phyloP scores from a whole-genome alignment of 2,113 vertebrate species.

The Leptodactylus fuscus region DNA sequence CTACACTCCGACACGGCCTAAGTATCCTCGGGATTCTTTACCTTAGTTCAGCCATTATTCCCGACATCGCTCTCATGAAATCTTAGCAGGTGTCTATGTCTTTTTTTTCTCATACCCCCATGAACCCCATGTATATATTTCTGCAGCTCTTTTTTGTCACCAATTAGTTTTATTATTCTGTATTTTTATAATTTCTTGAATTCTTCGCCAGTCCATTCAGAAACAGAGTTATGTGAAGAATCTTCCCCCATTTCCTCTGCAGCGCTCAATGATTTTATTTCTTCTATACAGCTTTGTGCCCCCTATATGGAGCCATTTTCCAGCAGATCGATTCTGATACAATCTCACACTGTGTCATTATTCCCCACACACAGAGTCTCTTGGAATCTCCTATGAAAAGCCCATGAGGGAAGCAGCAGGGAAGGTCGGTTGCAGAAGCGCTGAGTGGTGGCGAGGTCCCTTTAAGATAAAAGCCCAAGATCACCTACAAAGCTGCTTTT shows the following conservation, averaged over 20 bases:
- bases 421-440: neutral
- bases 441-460: neutral
- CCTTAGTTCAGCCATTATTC: too few species aligned
- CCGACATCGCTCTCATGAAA: too few species aligned
- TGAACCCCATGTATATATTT: neutral
- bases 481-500: slow-evolving; percentile 30
- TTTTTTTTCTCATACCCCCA: too few species aligned
- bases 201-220: neutral
- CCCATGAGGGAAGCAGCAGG: neutral
- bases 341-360: slow-evolving; percentile 37
- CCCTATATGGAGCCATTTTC: slow-evolving; percentile 12
- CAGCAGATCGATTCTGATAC: neutral
- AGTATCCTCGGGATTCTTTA: too few species aligned
- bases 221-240: neutral
- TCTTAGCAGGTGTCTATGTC: too few species aligned
- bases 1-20: too few species aligned
- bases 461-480: slow-evolving; percentile 7
- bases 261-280: neutral
- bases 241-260: neutral
- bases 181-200: neutral
- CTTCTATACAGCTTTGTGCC: neutral
- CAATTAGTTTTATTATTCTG: neutral
- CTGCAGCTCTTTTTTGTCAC: neutral
- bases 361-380: neutral
- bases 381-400: slow-evolving; percentile 15